Base-by-base conservation (phyloP, 2,888 invertebrate genomes). In the Parapristionchus giblindavisi region DNA sequence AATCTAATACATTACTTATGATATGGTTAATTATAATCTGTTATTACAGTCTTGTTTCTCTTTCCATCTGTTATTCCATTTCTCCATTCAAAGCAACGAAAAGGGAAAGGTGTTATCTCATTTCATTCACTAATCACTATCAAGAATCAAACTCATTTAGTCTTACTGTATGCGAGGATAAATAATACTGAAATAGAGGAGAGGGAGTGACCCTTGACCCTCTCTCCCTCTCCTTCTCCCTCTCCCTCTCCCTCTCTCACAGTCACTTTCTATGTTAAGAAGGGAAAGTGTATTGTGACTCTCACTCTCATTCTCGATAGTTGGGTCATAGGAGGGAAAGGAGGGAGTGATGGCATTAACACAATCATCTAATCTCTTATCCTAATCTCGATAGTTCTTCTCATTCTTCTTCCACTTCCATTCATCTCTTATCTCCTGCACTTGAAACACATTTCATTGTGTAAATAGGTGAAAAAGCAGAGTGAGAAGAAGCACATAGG, bases 371-470 rank as follows among this genome's bases (percentile, higher is more conserved):
- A 21, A 21, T 48, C 14, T 21, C 48, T 14, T 48, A 14, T 11
- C 48, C 21, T 21, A 24, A 40, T 63, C 63, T 54, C 54, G 14
- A 17, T 54, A 17, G 14, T 27, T 54, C 54, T 63, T 63, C 63
- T 66, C 66, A n/a, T 34, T 51, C 38, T 38, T 51, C 66, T 66
- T 66, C 66, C 66, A 66, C 66, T 66, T 66, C 40, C 51, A 48
- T 66, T 66, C 66, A 66, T 71, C 71, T 71, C 71, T 71, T 71
- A 71, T 71, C 71, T 71, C 56, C 71, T 40, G 56, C 54, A 71
- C 71, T 71, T 56, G 56, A 71, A 56, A 71, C 71, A 71, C 71
- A 71, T 71, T 71, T 71, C 71, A 71, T 71, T 71, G 71, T 71
- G 71, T 71, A 71, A 71, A 71, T 71, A 71, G 71, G 71, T 51